phyloP scores from a whole-genome alignment of 2,797 vertebrate genomes.

The Silurus aristotelis region DNA sequence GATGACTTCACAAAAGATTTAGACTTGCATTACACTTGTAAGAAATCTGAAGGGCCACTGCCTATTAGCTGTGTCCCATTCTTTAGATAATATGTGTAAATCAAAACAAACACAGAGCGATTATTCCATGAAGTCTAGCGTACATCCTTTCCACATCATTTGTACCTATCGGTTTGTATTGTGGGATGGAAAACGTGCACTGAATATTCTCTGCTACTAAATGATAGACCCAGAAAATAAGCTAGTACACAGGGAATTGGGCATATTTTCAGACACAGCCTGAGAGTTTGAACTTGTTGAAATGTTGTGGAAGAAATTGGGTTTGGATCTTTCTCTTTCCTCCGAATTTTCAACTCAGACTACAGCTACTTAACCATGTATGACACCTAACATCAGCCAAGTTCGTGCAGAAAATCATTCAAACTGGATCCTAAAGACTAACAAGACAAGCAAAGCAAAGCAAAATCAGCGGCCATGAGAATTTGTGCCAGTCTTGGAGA shows the following conservation, averaged over 20 bases:
- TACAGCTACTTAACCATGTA: neutral
- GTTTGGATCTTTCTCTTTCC: constrained; percentile 7
- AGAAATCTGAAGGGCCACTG: neutral
- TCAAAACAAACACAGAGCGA: neutral
- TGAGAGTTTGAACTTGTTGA: neutral
- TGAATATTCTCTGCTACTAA: neutral
- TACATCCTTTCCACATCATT: neutral
- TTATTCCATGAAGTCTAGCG: neutral
- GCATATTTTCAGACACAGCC: neutral
- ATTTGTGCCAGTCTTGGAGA: constrained; percentile 22
- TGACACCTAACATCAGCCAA: constrained; percentile 9
- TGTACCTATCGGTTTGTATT: neutral
- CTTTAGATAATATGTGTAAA: neutral
- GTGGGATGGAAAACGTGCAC: neutral
- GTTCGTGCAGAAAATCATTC: neutral
- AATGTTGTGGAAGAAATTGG: constrained; percentile 12
- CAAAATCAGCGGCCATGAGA: neutral
- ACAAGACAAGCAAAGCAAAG: constrained; percentile 8
- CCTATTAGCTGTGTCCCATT: neutral
- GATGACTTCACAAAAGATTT: too few relatives aligned
- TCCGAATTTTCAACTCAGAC: constrained; percentile 15
- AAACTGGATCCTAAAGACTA: constrained; percentile 17
- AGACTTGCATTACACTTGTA: neutral
- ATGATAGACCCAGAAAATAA: constrained; percentile 46
- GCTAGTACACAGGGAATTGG: neutral